Evolutionary conservation across 2,888 invertebrate genomes (phyloP).

Genomic region (Lasiommata megera): DNA sequence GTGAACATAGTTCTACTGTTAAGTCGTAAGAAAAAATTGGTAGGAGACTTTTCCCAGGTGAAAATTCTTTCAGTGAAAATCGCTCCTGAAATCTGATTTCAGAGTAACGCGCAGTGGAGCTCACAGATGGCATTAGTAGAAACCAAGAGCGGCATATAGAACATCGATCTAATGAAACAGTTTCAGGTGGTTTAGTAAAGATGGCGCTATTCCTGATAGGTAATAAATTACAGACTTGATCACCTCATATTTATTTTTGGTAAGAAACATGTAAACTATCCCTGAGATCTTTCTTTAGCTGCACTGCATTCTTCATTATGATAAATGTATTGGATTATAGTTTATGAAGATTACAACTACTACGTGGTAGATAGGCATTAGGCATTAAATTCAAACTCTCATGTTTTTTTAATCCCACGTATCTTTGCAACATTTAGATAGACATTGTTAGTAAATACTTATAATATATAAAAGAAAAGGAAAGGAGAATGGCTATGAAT

Average conservation of each 20-base stretch:
- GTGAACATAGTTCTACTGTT: neutral
- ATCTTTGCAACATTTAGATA: too few species aligned
- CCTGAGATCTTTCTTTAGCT: slow-evolving; percentile 35
- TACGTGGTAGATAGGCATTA: too few species aligned
- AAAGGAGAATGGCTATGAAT: too few species aligned
- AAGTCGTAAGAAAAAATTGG: neutral
- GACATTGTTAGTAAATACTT: too few species aligned
- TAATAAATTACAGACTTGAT: slow-evolving; percentile 36
- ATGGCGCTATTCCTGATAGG: slow-evolving; percentile 44
- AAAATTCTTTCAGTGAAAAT: slow-evolving; percentile 4
- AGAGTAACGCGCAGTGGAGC: neutral
- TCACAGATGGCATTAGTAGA: slow-evolving; percentile 39
- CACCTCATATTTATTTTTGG: slow-evolving; percentile 68
- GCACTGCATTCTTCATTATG: neutral
- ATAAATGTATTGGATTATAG: neutral
- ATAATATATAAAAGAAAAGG: too few species aligned
- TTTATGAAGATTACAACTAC: neutral
- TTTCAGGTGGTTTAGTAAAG: slow-evolving; percentile 35
- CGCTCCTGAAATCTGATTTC: slow-evolving; percentile 8
- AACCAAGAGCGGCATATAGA: slow-evolving; percentile 17
- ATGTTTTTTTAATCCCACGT: too few species aligned
- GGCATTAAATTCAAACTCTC: too few species aligned
- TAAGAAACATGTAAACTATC: slow-evolving; percentile 52
- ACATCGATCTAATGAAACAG: slow-evolving; percentile 31
- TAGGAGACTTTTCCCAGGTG: too few species aligned